Conservation (phyloP, 2,888 invertebrate genomes). For the Phaonia tiefii region DNA sequence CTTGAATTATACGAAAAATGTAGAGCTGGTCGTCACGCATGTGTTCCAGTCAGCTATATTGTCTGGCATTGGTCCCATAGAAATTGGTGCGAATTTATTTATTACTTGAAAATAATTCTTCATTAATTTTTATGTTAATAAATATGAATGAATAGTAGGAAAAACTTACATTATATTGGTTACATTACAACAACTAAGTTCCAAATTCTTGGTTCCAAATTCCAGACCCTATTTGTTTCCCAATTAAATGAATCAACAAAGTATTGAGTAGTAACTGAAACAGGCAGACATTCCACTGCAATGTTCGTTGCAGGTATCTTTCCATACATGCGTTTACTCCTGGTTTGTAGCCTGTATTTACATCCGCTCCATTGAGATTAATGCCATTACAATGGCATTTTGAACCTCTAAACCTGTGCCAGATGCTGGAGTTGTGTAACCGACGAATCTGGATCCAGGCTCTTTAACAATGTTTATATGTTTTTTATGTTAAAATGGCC, state of each 20-base stretch:
- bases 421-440: constrained; percentile 38
- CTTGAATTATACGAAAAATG: not conserved
- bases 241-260: not conserved
- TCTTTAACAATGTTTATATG: too few species aligned
- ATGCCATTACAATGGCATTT: constrained; percentile 19
- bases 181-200: not conserved
- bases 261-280: constrained; percentile 46
- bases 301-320: too few species aligned
- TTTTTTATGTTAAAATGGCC: too few species aligned
- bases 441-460: constrained; percentile 17
- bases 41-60: too few species aligned
- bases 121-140: too few species aligned
- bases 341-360: not conserved
- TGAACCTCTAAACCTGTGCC: too few species aligned
- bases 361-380: constrained; percentile 2
- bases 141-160: too few species aligned
- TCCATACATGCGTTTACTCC: too few species aligned
- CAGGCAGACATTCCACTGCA: constrained; percentile 49
- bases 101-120: not conserved
- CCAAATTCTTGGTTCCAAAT: constrained; percentile 33
- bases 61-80: too few species aligned
- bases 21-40: not conserved
- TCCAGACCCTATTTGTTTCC: constrained; percentile 37
- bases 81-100: too few species aligned
- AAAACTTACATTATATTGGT: too few species aligned